phyloP scores from a whole-genome alignment of 2,113 vertebrate species.

The Istiophorus platypterus region DNA sequence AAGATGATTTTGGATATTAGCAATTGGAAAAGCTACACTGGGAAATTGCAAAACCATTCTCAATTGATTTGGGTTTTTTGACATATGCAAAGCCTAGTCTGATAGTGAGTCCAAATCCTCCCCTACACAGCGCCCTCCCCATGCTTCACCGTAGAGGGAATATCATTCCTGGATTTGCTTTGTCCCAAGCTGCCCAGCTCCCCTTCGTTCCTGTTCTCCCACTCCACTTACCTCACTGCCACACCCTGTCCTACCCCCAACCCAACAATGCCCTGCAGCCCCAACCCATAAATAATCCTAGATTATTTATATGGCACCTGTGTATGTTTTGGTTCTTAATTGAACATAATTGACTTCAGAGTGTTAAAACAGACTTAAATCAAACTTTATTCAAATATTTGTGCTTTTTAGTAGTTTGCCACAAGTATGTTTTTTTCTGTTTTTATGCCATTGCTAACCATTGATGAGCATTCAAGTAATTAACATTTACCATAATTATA shows the following conservation, averaged over 20 bases:
- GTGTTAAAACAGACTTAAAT: conserved; percentile 64
- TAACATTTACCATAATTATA: conserved; percentile 10
- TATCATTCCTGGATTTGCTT: conserved; percentile 74
- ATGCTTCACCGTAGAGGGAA: conserved; percentile 68
- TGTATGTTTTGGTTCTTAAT: conserved; percentile 47
- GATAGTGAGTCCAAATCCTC: conserved; percentile 73
- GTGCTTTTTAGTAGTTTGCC: conserved; percentile 48
- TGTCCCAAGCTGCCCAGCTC: conserved; percentile 59
- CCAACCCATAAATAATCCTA: conserved; percentile 77
- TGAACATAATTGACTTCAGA: conserved; percentile 60
- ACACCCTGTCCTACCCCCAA: conserved; percentile 47
- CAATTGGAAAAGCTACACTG: conserved; percentile 16
- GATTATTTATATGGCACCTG: conserved; percentile 77
- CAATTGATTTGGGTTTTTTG: not conserved
- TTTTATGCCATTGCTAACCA: conserved; percentile 31
- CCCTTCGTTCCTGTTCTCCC: conserved; percentile 55
- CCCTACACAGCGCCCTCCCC: conserved; percentile 33
- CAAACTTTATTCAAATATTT: conserved; percentile 35
- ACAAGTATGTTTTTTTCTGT: conserved; percentile 11
- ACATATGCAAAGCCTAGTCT: conserved; percentile 78
- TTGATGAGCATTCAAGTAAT: conserved; percentile 14
- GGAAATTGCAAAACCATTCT: conserved; percentile 8
- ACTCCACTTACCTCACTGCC: conserved; percentile 38
- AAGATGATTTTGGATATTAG: not conserved
- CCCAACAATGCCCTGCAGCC: conserved; percentile 33